Evolutionary conservation across 2,113 vertebrate genomes (phyloP).

Genomic region (Cercocebus atys): DNA sequence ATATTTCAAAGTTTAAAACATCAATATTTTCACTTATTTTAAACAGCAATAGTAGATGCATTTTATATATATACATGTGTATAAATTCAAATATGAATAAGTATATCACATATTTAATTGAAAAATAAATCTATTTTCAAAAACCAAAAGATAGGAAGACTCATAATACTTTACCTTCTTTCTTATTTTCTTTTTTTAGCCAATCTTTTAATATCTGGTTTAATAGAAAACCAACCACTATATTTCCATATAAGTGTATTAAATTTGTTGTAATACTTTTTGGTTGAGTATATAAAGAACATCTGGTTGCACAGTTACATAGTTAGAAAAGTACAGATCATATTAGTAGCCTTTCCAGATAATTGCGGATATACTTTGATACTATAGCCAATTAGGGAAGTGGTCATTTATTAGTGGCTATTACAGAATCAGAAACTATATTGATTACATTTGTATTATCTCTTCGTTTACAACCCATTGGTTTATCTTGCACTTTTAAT

Average conservation of each 20-base stretch:
- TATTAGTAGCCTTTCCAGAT: background rate
- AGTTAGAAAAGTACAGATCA: background rate
- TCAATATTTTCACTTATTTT: background rate
- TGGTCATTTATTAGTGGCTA: background rate
- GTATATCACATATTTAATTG: too few relatives aligned
- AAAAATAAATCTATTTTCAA: background rate
- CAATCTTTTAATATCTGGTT: background rate
- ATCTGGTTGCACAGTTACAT: background rate
- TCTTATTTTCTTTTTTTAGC: background rate
- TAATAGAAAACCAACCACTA: background rate
- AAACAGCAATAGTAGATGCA: background rate
- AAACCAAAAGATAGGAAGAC: background rate
- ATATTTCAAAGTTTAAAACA: background rate
- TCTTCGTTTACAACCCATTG: background rate
- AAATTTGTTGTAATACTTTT: background rate
- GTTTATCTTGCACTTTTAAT: background rate
- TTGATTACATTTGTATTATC: background rate
- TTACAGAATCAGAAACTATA: background rate
- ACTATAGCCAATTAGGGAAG: background rate
- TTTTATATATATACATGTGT: background rate
- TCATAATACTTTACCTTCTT: background rate
- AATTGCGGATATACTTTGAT: background rate
- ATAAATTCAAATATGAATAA: background rate
- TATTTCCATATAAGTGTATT: background rate
- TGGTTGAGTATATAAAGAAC: background rate